Evolutionary conservation across 2,113 vertebrate species (phyloP), one percentile per base, ranked within the genome.

Genomic region (Beaufortia kweichowensis): DNA sequence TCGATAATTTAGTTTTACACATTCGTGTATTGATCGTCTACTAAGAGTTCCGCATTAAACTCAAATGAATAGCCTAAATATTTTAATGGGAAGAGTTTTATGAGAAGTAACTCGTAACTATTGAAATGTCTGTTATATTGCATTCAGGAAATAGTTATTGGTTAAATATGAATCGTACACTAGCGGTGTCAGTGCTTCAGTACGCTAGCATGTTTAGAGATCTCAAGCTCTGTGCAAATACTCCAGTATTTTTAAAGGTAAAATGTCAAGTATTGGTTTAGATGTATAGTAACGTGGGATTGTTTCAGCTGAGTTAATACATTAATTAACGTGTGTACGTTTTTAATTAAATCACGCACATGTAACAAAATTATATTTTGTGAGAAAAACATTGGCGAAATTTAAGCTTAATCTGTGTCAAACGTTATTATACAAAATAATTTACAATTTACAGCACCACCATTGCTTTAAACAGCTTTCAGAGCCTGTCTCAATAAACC

Each of bases 111-210:
- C 65, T n/a, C 41, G 29, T 50, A 12, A 26, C 26, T 6, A 17
- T 17, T 35, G 29, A 29, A 15, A 2, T 19, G 6, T 65, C 14
- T 19, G 41, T 31, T 10, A 17, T 1, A 15, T 23, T 33, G n/a
- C 67, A 56, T 35, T 14, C 48, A 56, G 48, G 67, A 69, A 69
- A 35, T 69, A 29, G 67, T 69, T 55, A 56, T 23, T 55, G 48
- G 67, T 69, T 35, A 23, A 55, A 56, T 5, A 21, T 7, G 23
- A 11, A 14, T 8, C 6, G 19, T 31, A 35, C 65, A 69, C 66
- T 4, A 55, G 29, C 19, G 29, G 29, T 69, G 67, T 9, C n/a
- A 31, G 46, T 33, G n/a, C 12, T 35, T 28, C 5, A 19, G 41
- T 24, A 46, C 43, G 15, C 43, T 17, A 46, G 15, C 35, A 35